phyloP scores from a whole-genome alignment of 2,797 vertebrate species.

The Acestrorhynchus altus region DNA sequence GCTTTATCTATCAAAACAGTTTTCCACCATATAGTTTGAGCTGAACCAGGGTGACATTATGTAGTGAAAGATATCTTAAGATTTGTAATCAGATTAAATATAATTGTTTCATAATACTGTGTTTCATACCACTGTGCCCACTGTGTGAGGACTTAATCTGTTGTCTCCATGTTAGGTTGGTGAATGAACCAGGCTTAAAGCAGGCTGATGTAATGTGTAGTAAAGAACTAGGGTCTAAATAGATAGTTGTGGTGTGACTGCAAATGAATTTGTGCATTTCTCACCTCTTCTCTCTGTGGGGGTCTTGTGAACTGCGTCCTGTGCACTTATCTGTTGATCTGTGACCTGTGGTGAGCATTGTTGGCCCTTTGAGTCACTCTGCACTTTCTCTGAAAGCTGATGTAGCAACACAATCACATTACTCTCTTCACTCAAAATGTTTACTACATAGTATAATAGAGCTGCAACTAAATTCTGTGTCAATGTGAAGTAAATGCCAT shows the following conservation, averaged over 20 bases:
- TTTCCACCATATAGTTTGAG: background rate
- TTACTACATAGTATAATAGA: background rate
- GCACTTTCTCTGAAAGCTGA: conserved; percentile 51
- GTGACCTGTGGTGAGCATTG: conserved; percentile 25
- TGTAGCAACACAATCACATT: conserved; percentile 14
- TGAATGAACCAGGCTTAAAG: background rate
- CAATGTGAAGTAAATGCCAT: background rate
- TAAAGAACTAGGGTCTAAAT: conserved; percentile 10
- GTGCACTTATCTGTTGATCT: conserved; percentile 46
- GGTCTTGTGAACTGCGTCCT: conserved; percentile 32
- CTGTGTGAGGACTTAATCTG: too few species aligned
- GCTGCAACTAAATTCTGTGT: background rate
- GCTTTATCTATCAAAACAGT: background rate
- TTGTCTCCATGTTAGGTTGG: background rate
- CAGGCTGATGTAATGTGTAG: background rate
- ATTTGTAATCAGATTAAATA: background rate
- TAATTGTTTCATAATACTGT: background rate
- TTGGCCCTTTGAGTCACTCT: conserved; percentile 44
- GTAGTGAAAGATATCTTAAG: background rate
- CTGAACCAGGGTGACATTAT: background rate
- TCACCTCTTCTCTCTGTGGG: conserved; percentile 46
- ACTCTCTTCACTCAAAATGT: background rate
- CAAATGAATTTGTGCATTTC: conserved; percentile 12
- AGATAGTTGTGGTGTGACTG: background rate
- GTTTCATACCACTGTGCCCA: too few species aligned